Base-by-base conservation (phyloP, 2,113 vertebrate species). In the Prochilodus magdalenae region DNA sequence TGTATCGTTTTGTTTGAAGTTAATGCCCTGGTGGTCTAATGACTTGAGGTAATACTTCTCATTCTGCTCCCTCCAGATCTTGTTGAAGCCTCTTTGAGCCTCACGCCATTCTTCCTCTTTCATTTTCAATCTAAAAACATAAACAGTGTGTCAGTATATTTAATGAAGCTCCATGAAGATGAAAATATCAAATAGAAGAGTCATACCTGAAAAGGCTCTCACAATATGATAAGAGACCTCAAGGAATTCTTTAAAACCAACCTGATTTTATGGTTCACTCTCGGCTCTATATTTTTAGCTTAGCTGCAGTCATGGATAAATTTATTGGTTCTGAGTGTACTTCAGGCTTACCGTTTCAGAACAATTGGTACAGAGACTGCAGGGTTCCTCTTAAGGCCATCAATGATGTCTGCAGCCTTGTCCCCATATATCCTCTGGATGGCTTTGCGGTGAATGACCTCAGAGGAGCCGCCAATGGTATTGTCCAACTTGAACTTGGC, bases 91-190 rank as follows among this genome's bases (percentile, higher is more conserved):
- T 89, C 97, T 94, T 89, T 99, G 98, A 36, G 98, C 98, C 95
- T 99, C 98, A 92, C 97, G 94, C 98, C 98, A 99, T 86, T 99
- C 98, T 63, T 99, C 98, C 60, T 99, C 98, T 92, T 99, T 99
- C 93, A 96, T 97, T 93, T 99, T 99, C 90, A 99, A 94, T 86
- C 98, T 99, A 30, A 80, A 77, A 87, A 77, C n/a, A 80, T 33
- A 81, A 82, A 53, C 14, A 79, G 7, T 62, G 30, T 36, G 29
- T 29, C 29, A 4, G 8, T 27, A 59, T 40, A 11, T 13, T 66
- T 22, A 62, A 70, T 6, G n/a, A 62, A 63, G n/a, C 71, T 66
- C 27, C 57, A 0, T 44, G 49, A 69, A n/a, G 5, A n/a, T n/a
- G n/a, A 66, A 71, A 75, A 49, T 30, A 16, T 59, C 4, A 62